Conservation (phyloP, 2,888 invertebrate genomes). For the Pardosa pseudoannulata region DNA sequence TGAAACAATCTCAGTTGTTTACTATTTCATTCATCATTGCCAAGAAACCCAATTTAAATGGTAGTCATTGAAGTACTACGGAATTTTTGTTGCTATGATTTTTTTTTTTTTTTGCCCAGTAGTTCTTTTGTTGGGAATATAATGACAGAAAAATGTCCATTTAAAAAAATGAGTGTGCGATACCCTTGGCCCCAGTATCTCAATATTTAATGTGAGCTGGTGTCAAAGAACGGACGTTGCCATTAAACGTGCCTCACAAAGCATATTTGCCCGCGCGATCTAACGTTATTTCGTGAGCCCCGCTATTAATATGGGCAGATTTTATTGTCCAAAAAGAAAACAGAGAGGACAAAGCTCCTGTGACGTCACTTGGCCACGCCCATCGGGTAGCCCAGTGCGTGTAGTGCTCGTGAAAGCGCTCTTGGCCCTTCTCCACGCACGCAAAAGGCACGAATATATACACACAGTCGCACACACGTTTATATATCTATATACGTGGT, state of each 20-base stretch:
- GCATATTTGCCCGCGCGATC: neutral
- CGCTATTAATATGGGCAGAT: conserved; percentile 33
- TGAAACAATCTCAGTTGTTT: too few species aligned
- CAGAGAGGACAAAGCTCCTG: conserved; percentile 25
- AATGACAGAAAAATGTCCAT: too few species aligned
- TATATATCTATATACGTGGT: neutral
- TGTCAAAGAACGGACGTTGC: neutral
- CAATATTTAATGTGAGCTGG: neutral
- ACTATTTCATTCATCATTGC: too few species aligned
- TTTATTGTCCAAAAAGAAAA: neutral
- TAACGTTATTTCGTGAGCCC: conserved; percentile 10
- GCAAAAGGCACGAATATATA: neutral
- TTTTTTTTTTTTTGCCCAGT: too few species aligned
- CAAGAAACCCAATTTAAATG: too few species aligned
- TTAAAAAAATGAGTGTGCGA: too few species aligned
- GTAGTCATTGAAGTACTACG: too few species aligned
- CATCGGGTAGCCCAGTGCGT: conserved; percentile 25
- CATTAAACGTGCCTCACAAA: neutral
- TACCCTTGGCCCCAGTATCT: neutral
- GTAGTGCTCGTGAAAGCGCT: conserved; percentile 14
- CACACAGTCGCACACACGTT: too few species aligned
- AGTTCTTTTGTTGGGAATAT: too few species aligned
- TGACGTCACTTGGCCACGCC: conserved; percentile 43
- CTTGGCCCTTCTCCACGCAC: conserved; percentile 45
- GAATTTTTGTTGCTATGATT: too few species aligned